phyloP scores from a whole-genome alignment of 1,140 invertebrate species.

The Conus ventricosus region DNA sequence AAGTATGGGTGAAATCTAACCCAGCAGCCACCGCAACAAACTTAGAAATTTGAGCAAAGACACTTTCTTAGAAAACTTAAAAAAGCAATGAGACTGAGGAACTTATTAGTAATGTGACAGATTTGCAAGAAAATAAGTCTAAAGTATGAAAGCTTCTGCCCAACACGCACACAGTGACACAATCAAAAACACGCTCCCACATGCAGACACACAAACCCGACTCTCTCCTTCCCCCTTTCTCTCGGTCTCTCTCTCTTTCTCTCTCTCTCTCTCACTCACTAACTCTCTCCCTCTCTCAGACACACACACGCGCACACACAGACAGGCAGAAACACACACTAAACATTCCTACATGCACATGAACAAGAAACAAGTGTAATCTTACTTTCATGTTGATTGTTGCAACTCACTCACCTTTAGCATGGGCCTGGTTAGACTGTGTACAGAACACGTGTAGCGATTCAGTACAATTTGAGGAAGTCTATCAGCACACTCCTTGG shows the following conservation, averaged over 20 bases:
- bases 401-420: background rate
- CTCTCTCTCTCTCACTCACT: no score
- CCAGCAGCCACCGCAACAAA: background rate
- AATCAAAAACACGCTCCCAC: background rate
- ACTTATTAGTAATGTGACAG: background rate
- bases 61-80: no score
- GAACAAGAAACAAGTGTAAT: background rate
- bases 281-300: background rate
- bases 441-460: background rate
- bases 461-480: background rate
- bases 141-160: background rate
- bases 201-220: background rate
- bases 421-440: background rate
- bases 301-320: background rate
- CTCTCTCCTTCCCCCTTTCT: no score
- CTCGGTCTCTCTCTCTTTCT: no score
- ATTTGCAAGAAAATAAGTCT: background rate
- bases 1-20: background rate
- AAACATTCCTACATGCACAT: background rate
- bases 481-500: background rate
- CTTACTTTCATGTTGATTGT: background rate
- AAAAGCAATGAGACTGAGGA: background rate
- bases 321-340: background rate
- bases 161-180: background rate
- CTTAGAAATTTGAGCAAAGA: no score